phyloP scores from a whole-genome alignment of 2,797 vertebrate species.

The Ibycter americanus region DNA sequence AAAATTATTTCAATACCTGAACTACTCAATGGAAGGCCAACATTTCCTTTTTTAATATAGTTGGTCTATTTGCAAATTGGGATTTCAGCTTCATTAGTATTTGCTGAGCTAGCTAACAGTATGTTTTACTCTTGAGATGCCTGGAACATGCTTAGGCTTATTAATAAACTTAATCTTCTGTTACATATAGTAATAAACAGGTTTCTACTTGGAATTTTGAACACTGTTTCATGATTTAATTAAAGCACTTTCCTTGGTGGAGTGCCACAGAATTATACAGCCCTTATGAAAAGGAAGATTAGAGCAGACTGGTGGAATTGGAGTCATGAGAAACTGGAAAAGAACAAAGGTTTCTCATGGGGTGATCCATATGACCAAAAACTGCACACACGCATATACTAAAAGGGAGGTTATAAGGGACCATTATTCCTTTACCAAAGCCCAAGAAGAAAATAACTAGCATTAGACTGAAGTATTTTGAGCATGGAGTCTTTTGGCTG shows the following conservation, averaged over 20 bases:
- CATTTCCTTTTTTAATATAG: background rate
- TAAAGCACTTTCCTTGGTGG: conserved; percentile 1
- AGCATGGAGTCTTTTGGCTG: background rate
- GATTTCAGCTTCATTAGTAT: background rate
- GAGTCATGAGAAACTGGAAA: background rate
- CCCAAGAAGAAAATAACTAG: background rate
- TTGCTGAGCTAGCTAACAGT: background rate
- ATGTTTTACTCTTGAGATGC: background rate
- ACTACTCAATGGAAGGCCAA: background rate
- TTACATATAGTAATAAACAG: background rate
- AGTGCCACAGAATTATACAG: background rate
- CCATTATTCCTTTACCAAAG: background rate
- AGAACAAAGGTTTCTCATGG: background rate
- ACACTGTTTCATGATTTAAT: background rate
- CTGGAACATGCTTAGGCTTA: background rate
- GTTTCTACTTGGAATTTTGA: background rate
- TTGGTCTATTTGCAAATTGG: background rate
- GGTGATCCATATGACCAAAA: background rate
- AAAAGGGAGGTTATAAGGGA: background rate
- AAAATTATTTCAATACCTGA: background rate
- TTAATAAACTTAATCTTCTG: background rate
- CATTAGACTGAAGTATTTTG: background rate
- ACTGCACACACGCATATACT: background rate
- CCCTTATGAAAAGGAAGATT: background rate
- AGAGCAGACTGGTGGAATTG: background rate